phyloP scores from a whole-genome alignment of 2,888 invertebrate genomes.

The Allolobophora icterica region DNA sequence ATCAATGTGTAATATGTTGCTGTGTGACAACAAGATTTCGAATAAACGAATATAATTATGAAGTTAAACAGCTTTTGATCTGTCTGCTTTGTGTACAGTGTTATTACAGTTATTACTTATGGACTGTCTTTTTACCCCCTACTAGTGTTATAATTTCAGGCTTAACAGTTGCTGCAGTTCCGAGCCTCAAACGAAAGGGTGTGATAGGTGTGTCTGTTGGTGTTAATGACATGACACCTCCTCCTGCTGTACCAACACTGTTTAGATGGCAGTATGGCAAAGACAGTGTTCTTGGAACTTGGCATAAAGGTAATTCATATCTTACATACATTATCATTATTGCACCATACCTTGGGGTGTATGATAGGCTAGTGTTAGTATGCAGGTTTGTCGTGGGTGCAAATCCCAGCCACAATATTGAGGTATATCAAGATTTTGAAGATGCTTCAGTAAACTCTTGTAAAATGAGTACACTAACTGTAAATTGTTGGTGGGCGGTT shows the following conservation, averaged over 20 bases:
- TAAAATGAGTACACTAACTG: no score
- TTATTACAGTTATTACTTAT: background rate
- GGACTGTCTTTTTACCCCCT: background rate
- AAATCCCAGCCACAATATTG: no score
- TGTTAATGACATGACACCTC: conserved; percentile 56
- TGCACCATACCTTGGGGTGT: no score
- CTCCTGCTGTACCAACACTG: conserved; percentile 57
- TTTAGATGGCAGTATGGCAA: conserved; percentile 55
- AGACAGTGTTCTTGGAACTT: conserved; percentile 54
- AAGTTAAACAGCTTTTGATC: background rate
- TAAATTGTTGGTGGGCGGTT: no score
- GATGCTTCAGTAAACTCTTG: no score
- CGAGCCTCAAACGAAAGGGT: conserved; percentile 50
- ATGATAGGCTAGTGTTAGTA: no score
- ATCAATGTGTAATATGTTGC: no score
- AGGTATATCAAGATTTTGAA: no score
- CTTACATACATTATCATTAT: no score
- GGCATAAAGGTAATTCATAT: conserved; percentile 54
- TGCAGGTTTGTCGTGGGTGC: no score
- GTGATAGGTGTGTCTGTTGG: conserved; percentile 58
- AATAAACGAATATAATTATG: no score
- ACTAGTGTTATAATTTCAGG: conserved; percentile 28
- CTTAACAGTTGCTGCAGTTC: conserved; percentile 57
- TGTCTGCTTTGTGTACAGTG: background rate
- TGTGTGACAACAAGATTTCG: no score